Evolutionary conservation across 2,888 invertebrate genomes (phyloP), one percentile per base, ranked within the genome.

Genomic region (Amphipoea oculea): DNA sequence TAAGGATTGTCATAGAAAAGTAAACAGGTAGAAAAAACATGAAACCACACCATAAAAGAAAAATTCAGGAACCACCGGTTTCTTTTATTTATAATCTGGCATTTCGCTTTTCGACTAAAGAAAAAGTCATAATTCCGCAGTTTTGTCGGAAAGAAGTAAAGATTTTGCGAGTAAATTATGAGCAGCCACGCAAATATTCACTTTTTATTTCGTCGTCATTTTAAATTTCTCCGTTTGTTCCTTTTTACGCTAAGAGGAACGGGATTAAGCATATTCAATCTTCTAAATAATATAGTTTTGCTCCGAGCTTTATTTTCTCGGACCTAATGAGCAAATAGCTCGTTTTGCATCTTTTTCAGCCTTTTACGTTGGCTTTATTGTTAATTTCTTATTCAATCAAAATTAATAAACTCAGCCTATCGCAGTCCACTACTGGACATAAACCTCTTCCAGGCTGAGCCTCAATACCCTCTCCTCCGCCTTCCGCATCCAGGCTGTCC

Each of bases 151-250:
- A 74, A 74, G 45, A 83, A 76, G 51, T 66, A 36, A 73, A 71
- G 23, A 69, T 70, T 83, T 78, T 62, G 72, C 62, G 60, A 84
- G 73, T 14, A 78, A 79, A 79, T 88, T 79, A 79, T 79, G 73
- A 83, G 84, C 73, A 71, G 75, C 69, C 57, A 23, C 42, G 70
- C 48, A 86, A 86, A 88, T 83, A 78, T 87, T 87, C 84, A 72
- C 71, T 78, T 83, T 75, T 74, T 86, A 82, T 74, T 78, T 74
- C 40, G 42, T 78, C 65, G 66, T 74, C 68, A 54, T 88, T 86
- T 76, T 70, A 74, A 82, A 78, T 74, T 83, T 75, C 23, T 77
- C 7, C 5, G 69, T 87, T 84, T 68, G 11, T 73, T 79, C 66
- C 29, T 74, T 76, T 85, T 63, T 67, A 23, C 51, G 66, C 68